These are phyloP conservation scores for Brienomyrus brachyistius DNA, from an alignment of 2,113 vertebrate genomes.

Conservation along the genomic window DNA sequence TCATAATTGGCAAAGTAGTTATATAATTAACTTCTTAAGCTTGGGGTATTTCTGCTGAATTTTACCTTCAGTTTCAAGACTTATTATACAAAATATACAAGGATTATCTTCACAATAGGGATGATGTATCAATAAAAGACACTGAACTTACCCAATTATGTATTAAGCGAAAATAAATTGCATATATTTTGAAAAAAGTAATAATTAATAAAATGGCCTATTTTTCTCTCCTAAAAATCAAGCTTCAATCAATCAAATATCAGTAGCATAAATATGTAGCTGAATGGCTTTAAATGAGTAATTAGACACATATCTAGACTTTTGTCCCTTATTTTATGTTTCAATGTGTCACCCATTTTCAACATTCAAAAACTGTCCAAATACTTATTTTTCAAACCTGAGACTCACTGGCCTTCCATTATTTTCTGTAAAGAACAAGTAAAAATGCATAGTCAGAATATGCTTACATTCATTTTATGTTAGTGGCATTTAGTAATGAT, in stretches of 20 bases:
- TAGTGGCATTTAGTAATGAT: neutral
- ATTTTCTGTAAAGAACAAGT: neutral
- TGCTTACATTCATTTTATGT: neutral
- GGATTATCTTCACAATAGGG: neutral
- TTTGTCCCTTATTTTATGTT: too few species aligned
- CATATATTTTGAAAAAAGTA: neutral
- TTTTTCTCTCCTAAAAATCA: neutral
- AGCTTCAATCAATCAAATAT: neutral
- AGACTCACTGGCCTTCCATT: neutral
- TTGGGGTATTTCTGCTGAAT: neutral
- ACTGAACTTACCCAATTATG: neutral
- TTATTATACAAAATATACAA: neutral
- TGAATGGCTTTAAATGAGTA: neutral
- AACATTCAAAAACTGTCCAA: too few species aligned
- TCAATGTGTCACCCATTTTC: too few species aligned
- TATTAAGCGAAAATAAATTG: neutral
- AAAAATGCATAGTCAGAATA: neutral
- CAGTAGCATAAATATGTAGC: neutral
- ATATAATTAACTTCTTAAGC: neutral
- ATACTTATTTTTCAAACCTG: too few species aligned
- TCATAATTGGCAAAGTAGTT: neutral
- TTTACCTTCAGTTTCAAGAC: neutral
- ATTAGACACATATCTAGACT: too few species aligned
- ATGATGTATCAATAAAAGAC: neutral
- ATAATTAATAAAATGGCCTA: neutral